Percentiles rank a stretch among this genome's conserved stretches.
phyloP scores from a whole-genome alignment of 2,888 invertebrate species.

The Hirtodrosophila trivittata region DNA sequence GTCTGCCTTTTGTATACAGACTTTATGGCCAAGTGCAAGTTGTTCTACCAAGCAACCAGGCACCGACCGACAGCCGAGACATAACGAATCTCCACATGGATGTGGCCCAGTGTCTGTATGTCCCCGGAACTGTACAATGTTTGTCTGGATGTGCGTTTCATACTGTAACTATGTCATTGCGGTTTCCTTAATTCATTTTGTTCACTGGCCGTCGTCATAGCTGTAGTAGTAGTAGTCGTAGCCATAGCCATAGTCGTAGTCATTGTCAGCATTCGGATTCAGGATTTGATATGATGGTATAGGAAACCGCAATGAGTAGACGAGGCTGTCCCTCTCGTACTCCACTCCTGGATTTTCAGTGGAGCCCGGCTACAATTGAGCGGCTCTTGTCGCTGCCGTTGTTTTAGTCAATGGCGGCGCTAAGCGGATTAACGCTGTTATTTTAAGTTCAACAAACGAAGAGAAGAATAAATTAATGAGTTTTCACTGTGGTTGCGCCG shows the following conservation, averaged over 20 bases:
- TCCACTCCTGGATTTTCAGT: conserved; percentile 11
- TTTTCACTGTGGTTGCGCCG: conserved; percentile 74
- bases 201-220: conserved; percentile 67
- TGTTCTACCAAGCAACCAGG: conserved; percentile 31
- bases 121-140: not conserved
- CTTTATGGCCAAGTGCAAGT: conserved; percentile 47
- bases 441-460: conserved; percentile 80
- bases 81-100: conserved; percentile 38
- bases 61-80: conserved; percentile 14
- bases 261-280: conserved; percentile 60
- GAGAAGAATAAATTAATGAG: conserved; percentile 81
- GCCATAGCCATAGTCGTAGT: conserved; percentile 53
- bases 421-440: conserved; percentile 79
- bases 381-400: conserved; percentile 39
- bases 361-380: conserved; percentile 36
- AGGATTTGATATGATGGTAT: conserved; percentile 35
- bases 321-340: not conserved
- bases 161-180: conserved; percentile 74
- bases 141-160: conserved; percentile 34
- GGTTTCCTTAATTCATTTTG: conserved; percentile 80
- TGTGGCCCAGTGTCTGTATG: conserved; percentile 12
- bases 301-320: conserved; percentile 50
- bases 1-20: conserved; percentile 39
- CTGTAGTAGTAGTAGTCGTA: too few relatives aligned
- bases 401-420: conserved; percentile 72